These are phyloP conservation scores for Aspidiotus rigidus DNA, from an alignment of 2,888 invertebrate genomes.

Conservation along the genomic window DNA sequence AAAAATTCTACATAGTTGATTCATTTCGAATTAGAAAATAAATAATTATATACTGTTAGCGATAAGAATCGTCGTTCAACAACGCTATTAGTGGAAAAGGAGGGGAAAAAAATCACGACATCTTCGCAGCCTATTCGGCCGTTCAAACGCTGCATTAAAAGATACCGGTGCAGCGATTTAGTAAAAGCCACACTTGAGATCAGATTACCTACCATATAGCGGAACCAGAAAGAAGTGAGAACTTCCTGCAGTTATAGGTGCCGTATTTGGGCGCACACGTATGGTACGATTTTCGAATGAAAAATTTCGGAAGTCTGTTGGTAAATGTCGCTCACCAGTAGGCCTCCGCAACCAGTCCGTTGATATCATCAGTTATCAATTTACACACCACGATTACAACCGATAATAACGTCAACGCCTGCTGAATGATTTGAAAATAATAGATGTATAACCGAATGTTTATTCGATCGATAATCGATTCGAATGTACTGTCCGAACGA, in stretches of 20 bases:
- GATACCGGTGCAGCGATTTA: not conserved
- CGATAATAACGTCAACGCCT: not conserved
- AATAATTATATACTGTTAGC: not conserved
- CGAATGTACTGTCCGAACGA: not conserved
- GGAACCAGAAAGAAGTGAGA: not conserved
- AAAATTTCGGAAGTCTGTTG: conserved; percentile 1
- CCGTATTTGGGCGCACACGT: too few relatives aligned
- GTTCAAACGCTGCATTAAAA: too few relatives aligned
- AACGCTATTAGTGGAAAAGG: not conserved
- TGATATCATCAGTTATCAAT: not conserved
- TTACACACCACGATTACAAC: not conserved
- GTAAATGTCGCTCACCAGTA: not conserved
- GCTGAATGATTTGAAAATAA: not conserved
- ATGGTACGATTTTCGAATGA: not conserved
- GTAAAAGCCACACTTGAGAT: not conserved
- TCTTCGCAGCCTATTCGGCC: too few relatives aligned
- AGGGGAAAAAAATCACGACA: too few relatives aligned
- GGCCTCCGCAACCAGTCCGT: not conserved
- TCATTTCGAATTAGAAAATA: not conserved
- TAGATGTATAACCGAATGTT: not conserved
- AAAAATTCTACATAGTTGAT: not conserved
- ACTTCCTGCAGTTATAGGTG: conserved; percentile 1
- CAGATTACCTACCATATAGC: not conserved
- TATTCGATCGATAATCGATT: not conserved
- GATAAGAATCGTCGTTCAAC: conserved; percentile 1